Percentiles rank a stretch among this genome's conserved stretches.
phyloP scores from a whole-genome alignment of 1,140 invertebrate genomes.

The Agrilus planipennis region DNA sequence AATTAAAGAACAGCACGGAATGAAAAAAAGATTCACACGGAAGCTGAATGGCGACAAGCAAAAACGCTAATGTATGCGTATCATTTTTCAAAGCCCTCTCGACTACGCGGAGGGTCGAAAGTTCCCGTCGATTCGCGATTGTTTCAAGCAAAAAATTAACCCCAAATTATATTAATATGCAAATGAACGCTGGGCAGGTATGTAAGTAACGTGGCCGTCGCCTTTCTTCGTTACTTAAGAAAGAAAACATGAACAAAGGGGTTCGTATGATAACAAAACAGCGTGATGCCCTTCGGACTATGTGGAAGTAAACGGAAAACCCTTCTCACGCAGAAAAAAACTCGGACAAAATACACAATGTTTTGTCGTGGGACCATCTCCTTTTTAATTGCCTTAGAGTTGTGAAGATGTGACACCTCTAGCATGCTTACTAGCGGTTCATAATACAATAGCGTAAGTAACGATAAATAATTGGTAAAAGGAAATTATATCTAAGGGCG shows the following conservation, averaged over 20 bases:
- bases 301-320: conserved; percentile 6
- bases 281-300: neutral
- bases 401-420: no score
- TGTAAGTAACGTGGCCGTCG: conserved; percentile 6
- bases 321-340: conserved; percentile 16
- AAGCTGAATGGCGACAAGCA: conserved; percentile 19
- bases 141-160: conserved; percentile 25
- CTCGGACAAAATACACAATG: neutral
- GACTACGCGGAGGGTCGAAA: conserved; percentile 12
- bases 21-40: conserved; percentile 22
- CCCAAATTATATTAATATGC: conserved; percentile 22
- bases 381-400: no score
- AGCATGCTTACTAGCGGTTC: no score
- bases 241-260: conserved; percentile 6
- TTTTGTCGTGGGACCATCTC: neutral
- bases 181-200: conserved; percentile 15
- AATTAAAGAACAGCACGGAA: no score
- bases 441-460: no score
- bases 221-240: conserved; percentile 9
- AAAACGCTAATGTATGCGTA: conserved; percentile 19
- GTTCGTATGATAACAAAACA: conserved; percentile 2
- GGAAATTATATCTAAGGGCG: no score
- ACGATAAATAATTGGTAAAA: no score
- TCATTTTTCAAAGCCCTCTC: conserved; percentile 16
- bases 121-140: conserved; percentile 13